A percentile compares a stretch with the other conserved stretches of the same genome.
Evolutionary conservation across 2,797 vertebrate genomes (phyloP).

Genomic region (Odontamblyopus rebecca): DNA sequence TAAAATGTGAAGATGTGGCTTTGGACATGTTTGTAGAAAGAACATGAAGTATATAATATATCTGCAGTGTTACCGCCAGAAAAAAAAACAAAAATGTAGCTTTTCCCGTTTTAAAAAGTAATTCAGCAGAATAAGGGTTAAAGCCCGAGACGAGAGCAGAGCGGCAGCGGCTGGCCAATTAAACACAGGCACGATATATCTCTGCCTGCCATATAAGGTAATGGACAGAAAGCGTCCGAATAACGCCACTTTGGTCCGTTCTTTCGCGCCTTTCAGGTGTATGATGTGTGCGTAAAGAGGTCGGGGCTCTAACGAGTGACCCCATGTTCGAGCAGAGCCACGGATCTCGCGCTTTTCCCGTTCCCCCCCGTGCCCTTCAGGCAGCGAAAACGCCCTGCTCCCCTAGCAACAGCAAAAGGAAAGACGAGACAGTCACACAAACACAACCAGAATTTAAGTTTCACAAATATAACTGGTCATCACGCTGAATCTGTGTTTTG

Average conservation of each 20-base stretch:
- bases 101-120: slow-evolving; percentile 52
- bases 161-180: slow-evolving; percentile 76
- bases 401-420: slow-evolving; percentile 74
- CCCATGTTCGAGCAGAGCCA: slow-evolving; percentile 35
- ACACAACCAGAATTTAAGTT: slow-evolving; percentile 49
- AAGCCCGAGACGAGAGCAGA: slow-evolving; percentile 61
- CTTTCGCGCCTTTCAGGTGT: slow-evolving; percentile 41
- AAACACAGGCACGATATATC: slow-evolving; percentile 71
- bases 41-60: neutral
- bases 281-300: slow-evolving; percentile 17
- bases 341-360: slow-evolving; percentile 22
- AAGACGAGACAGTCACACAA: slow-evolving; percentile 30
- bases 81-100: slow-evolving; percentile 12
- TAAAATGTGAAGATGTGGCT: neutral
- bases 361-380: slow-evolving; percentile 65
- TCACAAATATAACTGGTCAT: slow-evolving; percentile 8
- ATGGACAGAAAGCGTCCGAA: slow-evolving; percentile 69
- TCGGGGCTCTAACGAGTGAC: neutral
- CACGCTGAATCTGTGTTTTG: neutral
- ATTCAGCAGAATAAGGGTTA: slow-evolving; percentile 80
- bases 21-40: neutral
- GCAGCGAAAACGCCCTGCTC: slow-evolving; percentile 78
- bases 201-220: slow-evolving; percentile 83
- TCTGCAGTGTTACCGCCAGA: neutral
- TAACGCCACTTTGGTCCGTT: slow-evolving; percentile 36